phyloP scores from a whole-genome alignment of 2,888 invertebrate genomes.

The Tetheella fluctuosa region DNA sequence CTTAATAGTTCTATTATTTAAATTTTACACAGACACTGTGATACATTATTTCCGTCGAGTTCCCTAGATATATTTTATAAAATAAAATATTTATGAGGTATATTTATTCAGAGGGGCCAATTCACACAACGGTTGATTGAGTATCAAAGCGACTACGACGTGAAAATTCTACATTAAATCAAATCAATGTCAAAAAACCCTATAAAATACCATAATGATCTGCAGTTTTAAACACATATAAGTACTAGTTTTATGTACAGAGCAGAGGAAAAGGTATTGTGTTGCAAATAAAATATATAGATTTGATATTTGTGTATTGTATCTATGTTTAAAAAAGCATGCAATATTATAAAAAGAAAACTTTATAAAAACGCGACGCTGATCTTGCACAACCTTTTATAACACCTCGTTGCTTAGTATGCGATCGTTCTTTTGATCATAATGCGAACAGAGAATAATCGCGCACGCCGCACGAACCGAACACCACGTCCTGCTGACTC shows the following conservation, averaged over 20 bases:
- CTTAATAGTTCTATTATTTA: neutral
- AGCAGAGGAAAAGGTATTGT: no score
- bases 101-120: slow-evolving; percentile 39
- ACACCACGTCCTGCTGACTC: slow-evolving; percentile 18
- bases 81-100: slow-evolving; percentile 48
- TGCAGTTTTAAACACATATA: no score
- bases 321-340: neutral
- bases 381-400: slow-evolving; percentile 12
- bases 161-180: slow-evolving; percentile 51
- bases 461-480: slow-evolving; percentile 25
- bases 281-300: no score
- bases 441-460: slow-evolving; percentile 32
- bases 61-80: slow-evolving; percentile 30
- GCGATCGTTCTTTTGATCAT: slow-evolving; percentile 31
- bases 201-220: slow-evolving; percentile 20
- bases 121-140: slow-evolving; percentile 48
- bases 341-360: neutral
- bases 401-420: slow-evolving; percentile 5
- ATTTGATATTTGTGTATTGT: neutral
- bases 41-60: neutral
- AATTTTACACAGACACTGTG: neutral
- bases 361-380: neutral
- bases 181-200: slow-evolving; percentile 38
- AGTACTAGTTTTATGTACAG: no score
- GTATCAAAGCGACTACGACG: slow-evolving; percentile 52